Evolutionary conservation across 2,797 vertebrate genomes (phyloP), one percentile per base, ranked within the genome.

Genomic region (Threskiornis aethiopicus): DNA sequence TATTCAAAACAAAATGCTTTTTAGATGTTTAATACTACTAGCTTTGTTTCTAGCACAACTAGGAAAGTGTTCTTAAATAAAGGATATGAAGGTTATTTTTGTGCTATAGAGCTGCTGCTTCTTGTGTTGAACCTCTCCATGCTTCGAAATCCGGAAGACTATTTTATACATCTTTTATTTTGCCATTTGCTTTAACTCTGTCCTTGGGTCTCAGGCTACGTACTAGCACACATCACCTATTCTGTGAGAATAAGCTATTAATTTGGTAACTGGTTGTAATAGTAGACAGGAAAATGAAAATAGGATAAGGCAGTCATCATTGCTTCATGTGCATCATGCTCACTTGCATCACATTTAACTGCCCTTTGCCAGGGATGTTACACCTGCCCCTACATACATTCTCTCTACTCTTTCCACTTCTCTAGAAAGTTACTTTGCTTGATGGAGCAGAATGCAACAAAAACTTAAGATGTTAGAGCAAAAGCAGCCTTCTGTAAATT

Each of bases 171-270:
- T 39, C 20, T 73, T 42, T 86, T 73, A 22, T 70, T 80, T 84
- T 88, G 33, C 55, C 29, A 3, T 31, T 62, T 28, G 8, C 31
- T 89, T 83, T 83, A 37, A 54, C 21, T 78, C 21, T n/a, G 16
- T 85, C 1, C 22, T 75, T 44, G 37, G 54, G 17, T 78, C 26
- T 90, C 25, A 31, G 54, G 37, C 86, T 87, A 3, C 16, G 7
- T 21, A 62, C 11, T 44, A 64, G 47, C 17, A 66, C 1, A 3
- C 16, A 41, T 67, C 28, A 31, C 0, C 1, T n/a, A 2, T 47
- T 84, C 37, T 84, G 39, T 75, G 44, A 75, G 20, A 77, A 58
- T 41, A 71, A 83, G n/a, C 33, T 62, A 4, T 16, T 83, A 15
- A 54, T 83, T 88, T 83, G 65, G 57, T 67, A 71, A 31, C 24